Evolutionary conservation across 2,113 vertebrate species (phyloP), one percentile per base, ranked within the genome.

Genomic region (Mohoua ochrocephala): DNA sequence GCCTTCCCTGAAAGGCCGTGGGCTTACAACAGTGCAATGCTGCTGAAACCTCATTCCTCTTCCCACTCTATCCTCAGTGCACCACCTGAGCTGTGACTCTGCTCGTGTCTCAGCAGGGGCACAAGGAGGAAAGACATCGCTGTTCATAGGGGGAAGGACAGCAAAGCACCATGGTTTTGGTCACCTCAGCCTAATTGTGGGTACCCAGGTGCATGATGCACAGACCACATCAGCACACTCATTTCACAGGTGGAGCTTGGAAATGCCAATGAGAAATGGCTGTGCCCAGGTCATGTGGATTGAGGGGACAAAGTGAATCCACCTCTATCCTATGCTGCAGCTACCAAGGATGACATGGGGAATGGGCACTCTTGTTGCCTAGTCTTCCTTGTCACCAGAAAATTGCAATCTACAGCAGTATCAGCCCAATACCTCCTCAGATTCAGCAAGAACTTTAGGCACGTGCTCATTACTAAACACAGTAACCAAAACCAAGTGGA

Each of bases 151-250:
- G 15, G 15, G 16, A 52, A 69, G 13, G 68, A 13, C 68, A 83
- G 57, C 39, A 90, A 63, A 85, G 3, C 61, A 35, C 4, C 1
- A 0, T 1, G 2, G n/a, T 42, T 78, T 90, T 54, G 69, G 35
- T 64, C 17, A 39, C 33, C 39, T 63, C 28, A 18, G 14, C 17
- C 49, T 80, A n/a, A 44, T 6, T 39, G 42, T 64, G 18, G 47
- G 24, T 42, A 50, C 3, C 5, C 0, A 0, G 9, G 8, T 33
- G n/a, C 44, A 20, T 9, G 33, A 84, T 15, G 14, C 30, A 59
- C 26, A 67, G 15, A 68, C 4, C 1, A 2, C 23, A 59, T 19
- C 50, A 53, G 22, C 27, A 42, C 9, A 18, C 4, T 64, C 68
- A 61, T 82, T 70, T 59, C 65, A 89, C 10, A 60, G 21, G 24